Conservation (phyloP, 1,140 invertebrate species). For the Pteromalus puparum region DNA sequence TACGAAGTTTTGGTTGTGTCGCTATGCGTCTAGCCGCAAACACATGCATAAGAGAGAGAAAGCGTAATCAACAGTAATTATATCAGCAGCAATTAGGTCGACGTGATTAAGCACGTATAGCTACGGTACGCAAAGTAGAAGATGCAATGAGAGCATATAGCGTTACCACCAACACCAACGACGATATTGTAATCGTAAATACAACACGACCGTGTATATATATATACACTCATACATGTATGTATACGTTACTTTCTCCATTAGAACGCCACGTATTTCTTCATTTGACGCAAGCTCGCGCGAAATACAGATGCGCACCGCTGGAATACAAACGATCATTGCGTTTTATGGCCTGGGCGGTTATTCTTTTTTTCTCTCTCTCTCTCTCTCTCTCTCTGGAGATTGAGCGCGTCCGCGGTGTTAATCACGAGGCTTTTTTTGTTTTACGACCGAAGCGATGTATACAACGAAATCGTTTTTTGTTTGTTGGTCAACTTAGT, state of each 20-base stretch:
- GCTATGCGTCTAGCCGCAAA: background rate
- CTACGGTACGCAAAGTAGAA: background rate
- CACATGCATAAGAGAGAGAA: background rate
- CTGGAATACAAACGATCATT: constrained; percentile 29
- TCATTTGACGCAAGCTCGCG: background rate
- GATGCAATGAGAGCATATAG: background rate
- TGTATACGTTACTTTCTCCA: background rate
- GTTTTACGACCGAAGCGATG: background rate
- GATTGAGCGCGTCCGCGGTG: background rate
- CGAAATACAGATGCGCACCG: background rate
- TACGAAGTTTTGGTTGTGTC: background rate
- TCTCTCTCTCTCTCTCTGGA: background rate
- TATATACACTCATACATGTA: background rate
- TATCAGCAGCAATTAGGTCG: constrained; percentile 31
- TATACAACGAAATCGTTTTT: background rate
- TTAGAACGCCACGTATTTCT: constrained; percentile 24
- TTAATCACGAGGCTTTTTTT: background rate
- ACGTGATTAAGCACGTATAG: constrained; percentile 27
- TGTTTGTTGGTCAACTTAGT: background rate
- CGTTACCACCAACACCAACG: too few species aligned
- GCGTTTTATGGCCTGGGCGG: background rate
- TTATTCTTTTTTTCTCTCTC: background rate
- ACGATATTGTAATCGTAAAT: background rate
- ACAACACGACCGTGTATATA: background rate
- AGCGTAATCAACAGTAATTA: constrained; percentile 41